These are phyloP conservation scores for Micromys minutus DNA, from an alignment of 2,113 vertebrate genomes.

Conservation along the genomic window DNA sequence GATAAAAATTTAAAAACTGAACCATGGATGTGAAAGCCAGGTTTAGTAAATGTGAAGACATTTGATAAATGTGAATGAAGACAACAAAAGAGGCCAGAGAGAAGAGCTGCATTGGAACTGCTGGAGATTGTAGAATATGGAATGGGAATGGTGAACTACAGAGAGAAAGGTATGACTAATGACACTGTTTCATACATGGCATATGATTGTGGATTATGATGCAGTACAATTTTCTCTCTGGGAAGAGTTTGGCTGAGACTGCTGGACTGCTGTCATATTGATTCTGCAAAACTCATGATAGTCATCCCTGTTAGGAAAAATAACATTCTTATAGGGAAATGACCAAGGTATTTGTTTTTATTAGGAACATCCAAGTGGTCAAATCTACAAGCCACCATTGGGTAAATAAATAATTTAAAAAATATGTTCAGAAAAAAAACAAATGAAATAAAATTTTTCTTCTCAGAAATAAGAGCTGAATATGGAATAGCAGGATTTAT, in stretches of 20 bases:
- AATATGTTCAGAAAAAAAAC: conserved; percentile 37
- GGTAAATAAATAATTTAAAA: not conserved
- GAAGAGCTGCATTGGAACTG: not conserved
- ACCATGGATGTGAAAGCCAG: not conserved
- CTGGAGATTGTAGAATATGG: not conserved
- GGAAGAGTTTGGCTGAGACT: not conserved
- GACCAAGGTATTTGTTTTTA: not conserved
- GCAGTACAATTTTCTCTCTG: not conserved
- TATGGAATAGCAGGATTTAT: not conserved
- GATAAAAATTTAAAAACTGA: not conserved
- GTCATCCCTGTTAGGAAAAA: not conserved
- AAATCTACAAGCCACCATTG: not conserved
- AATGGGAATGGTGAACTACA: not conserved
- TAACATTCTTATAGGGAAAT: not conserved
- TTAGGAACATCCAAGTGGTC: not conserved
- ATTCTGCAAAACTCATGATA: not conserved
- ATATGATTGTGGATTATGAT: too few species aligned
- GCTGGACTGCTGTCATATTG: not conserved
- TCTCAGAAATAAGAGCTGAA: not conserved
- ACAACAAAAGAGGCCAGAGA: not conserved
- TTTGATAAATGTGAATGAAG: not conserved
- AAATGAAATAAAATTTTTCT: not conserved
- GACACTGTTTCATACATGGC: not conserved
- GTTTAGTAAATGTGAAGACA: not conserved
- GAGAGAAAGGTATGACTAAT: not conserved